Conservation (phyloP, 2,113 vertebrate genomes). For the Ictidomys tridecemlineatus region DNA sequence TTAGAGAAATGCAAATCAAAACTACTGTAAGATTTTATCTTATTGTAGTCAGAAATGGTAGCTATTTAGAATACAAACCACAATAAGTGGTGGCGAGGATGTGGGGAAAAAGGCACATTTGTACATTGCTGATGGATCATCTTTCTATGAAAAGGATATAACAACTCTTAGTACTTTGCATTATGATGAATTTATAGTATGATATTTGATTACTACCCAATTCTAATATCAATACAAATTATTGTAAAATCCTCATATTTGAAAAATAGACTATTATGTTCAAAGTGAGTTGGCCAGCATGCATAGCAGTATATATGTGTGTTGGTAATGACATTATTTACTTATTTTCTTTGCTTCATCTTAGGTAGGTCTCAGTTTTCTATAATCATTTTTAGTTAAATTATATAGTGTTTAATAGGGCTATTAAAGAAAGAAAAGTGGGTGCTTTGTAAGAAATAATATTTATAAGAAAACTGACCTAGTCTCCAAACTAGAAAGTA, state of each 20-base stretch:
- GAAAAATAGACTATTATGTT: background rate
- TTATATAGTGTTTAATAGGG: background rate
- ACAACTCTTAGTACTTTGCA: background rate
- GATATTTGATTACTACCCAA: background rate
- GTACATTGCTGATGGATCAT: background rate
- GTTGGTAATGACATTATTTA: background rate
- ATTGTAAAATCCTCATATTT: background rate
- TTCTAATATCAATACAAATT: background rate
- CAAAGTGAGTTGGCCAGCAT: background rate
- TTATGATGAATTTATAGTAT: background rate
- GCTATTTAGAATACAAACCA: no score
- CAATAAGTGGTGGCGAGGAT: no score
- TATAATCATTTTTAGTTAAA: background rate
- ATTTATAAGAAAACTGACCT: conserved; percentile 26
- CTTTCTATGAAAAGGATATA: background rate
- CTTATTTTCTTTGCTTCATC: background rate
- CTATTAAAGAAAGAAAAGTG: background rate
- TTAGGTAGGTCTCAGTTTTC: background rate
- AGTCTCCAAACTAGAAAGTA: conserved; percentile 51
- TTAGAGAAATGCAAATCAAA: no score
- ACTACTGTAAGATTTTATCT: no score
- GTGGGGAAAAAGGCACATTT: no score
- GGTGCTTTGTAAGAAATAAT: background rate
- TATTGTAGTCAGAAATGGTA: no score
- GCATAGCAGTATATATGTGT: rapidly evolving